These are phyloP conservation scores for Ahaetulla prasina DNA, from an alignment of 2,113 vertebrate species.

Conservation along the genomic window DNA sequence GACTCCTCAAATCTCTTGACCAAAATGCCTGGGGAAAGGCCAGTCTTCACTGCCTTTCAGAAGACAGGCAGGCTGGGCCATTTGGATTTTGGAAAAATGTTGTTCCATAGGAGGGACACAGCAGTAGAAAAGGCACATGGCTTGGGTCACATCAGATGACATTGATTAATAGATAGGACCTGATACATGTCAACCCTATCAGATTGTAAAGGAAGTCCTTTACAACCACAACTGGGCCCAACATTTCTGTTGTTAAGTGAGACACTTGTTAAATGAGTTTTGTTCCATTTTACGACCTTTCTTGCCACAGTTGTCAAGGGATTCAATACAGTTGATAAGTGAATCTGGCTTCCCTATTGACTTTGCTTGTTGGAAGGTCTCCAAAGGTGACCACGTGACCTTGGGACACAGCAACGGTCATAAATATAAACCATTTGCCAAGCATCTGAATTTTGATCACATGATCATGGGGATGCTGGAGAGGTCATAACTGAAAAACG, in stretches of 20 bases:
- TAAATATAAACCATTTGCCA: neutral
- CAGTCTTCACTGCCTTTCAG: neutral
- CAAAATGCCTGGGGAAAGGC: neutral
- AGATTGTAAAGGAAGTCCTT: neutral
- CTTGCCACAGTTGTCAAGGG: neutral
- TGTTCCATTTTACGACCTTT: neutral
- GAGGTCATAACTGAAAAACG: neutral
- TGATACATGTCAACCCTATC: neutral
- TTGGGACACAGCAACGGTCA: neutral
- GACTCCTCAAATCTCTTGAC: neutral
- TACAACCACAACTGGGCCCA: neutral
- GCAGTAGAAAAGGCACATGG: neutral
- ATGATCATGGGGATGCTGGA: neutral
- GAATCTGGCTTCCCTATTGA: neutral
- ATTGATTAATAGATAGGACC: neutral
- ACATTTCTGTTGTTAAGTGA: neutral
- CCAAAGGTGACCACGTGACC: neutral
- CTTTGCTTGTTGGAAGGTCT: neutral
- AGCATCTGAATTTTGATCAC: neutral
- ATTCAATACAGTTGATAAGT: neutral
- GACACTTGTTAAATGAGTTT: neutral
- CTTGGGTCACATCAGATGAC: neutral
- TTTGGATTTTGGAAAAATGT: neutral
- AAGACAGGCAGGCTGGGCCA: neutral
- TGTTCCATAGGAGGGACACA: neutral